Conservation (phyloP, 2,113 vertebrate genomes). For the Amblyornis subalaris region DNA sequence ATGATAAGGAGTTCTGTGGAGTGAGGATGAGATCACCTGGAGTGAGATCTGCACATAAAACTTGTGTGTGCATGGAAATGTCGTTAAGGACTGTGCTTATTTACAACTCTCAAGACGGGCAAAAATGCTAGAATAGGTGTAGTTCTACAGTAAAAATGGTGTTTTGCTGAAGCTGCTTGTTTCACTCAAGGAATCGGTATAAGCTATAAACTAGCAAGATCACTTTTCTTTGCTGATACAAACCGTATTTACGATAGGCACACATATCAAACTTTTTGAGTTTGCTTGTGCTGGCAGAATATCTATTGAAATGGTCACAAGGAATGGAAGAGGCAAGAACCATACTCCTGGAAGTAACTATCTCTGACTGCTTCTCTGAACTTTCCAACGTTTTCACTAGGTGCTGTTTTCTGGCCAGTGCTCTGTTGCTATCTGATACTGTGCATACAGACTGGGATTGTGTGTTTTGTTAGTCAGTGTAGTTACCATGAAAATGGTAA, state of each 20-base stretch:
- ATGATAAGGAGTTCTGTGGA: background rate
- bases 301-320: background rate
- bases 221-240: background rate
- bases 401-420: background rate
- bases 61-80: background rate
- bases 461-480: background rate
- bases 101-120: background rate
- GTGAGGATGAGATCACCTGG: background rate
- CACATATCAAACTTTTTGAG: background rate
- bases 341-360: background rate
- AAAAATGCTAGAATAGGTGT: background rate
- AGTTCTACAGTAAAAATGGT: background rate
- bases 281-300: background rate
- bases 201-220: slow-evolving; percentile 1
- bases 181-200: background rate
- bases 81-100: background rate
- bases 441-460: background rate
- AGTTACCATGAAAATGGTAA: background rate
- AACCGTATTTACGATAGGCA: background rate
- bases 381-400: background rate
- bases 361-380: background rate
- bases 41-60: background rate
- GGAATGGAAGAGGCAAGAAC: background rate
- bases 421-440: background rate
- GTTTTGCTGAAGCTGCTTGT: slow-evolving; percentile 9